phyloP scores from a whole-genome alignment of 1,140 invertebrate species.

The Ericerus pela region DNA sequence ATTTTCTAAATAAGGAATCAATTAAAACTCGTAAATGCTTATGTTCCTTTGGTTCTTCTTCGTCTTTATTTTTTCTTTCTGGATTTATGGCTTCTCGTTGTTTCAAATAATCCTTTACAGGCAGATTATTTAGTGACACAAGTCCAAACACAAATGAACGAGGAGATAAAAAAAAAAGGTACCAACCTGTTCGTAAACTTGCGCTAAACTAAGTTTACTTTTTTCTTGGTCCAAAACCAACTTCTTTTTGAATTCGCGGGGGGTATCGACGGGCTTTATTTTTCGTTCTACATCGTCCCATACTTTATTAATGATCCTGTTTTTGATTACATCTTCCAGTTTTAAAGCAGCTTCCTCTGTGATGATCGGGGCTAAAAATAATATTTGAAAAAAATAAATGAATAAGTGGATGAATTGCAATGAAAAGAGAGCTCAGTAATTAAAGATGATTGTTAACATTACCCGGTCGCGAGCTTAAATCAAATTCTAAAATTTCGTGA shows the following conservation, averaged over 20 bases:
- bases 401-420: background rate
- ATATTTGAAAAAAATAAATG: constrained; percentile 2
- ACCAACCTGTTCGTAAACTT: constrained; percentile 76
- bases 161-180: background rate
- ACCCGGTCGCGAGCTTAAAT: constrained; percentile 60
- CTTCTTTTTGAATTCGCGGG: constrained; percentile 77
- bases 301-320: constrained; percentile 82
- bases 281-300: constrained; percentile 92
- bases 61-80: constrained; percentile 36
- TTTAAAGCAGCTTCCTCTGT: constrained; percentile 75
- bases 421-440: background rate
- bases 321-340: constrained; percentile 80
- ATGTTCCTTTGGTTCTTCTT: constrained; percentile 55
- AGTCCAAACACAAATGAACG: background rate
- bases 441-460: background rate
- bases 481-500: constrained; percentile 82
- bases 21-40: constrained; percentile 61
- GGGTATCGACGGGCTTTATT: constrained; percentile 67
- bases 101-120: constrained; percentile 59
- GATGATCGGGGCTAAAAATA: constrained; percentile 56
- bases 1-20: constrained; percentile 63
- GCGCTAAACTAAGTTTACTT: constrained; percentile 81
- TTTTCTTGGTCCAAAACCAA: constrained; percentile 87
- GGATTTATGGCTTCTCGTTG: constrained; percentile 52
- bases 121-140: constrained; percentile 3